Percentiles rank a stretch among this genome's conserved stretches.
Conservation (phyloP, 2,113 vertebrate species). For the Tachycineta bicolor region DNA sequence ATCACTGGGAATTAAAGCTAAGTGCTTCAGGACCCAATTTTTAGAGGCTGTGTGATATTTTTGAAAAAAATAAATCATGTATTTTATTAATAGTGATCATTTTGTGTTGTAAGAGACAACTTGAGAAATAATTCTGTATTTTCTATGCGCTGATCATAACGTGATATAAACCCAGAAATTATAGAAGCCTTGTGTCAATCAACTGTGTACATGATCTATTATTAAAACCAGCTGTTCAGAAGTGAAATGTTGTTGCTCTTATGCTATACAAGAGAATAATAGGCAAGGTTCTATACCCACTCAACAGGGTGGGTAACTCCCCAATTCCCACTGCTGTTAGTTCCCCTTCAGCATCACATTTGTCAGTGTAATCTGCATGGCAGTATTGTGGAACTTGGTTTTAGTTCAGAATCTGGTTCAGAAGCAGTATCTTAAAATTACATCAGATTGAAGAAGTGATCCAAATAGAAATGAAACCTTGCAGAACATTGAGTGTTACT, state of each 20-base stretch:
- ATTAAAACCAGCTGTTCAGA: neutral
- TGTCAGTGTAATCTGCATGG: neutral
- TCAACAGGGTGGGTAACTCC: neutral
- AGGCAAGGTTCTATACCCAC: neutral
- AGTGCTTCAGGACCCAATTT: neutral
- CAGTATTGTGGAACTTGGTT: neutral
- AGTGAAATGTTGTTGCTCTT: neutral
- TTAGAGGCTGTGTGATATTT: neutral
- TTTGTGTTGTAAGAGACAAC: neutral
- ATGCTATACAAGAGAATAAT: neutral
- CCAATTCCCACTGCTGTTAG: neutral
- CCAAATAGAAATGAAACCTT: neutral
- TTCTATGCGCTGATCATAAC: neutral
- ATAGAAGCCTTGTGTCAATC: neutral
- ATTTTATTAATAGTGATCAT: neutral
- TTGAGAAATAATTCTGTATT: neutral
- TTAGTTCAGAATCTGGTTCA: neutral
- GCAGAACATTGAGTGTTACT: neutral
- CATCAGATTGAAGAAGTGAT: neutral
- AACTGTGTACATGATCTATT: fast-evolving
- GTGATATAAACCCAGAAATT: neutral
- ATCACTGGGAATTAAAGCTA: slow-evolving; percentile 46
- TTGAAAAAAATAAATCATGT: neutral
- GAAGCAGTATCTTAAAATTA: neutral
- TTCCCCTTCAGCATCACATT: neutral